Base-by-base conservation (phyloP, 2,888 invertebrate genomes). In the Graphium colonna region DNA sequence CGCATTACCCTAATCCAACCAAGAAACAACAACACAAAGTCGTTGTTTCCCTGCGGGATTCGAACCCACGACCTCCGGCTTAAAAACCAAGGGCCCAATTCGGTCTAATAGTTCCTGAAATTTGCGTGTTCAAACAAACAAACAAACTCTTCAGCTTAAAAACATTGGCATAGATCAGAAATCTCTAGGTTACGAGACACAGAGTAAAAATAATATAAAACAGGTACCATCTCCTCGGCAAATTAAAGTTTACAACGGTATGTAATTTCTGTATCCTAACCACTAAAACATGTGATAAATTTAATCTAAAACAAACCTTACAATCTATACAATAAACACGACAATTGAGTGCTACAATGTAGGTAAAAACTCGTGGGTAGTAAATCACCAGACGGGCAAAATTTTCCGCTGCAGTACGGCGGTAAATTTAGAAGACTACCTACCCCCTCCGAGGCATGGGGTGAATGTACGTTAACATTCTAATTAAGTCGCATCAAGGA, bases 351-450 rank as follows among this genome's bases (percentile, higher is more conserved):
- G 44, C 45, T 59, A 53, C 28, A 51, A 31, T 73, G 68, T 76
- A 79, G 76, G 79, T 78, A 75, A 77, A 81, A 80, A 76, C 67
- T 66, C 67, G 65, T 58, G 58, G 63, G 69, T 67, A 67, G 73
- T 84, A 81, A 80, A 83, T 84, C 81, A 82, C 71, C 69, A 66
- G 67, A 66, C 65, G 76, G 73, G 77, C 75, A 82, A 79, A 80
- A 82, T 83, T 79, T 75, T 72, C 72, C 67, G 66, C 68, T 61
- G 63, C 56, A 60, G 67, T 56, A 60, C 62, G 63, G 65, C 65
- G 67, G 69, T 77, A 77, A 80, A 72, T 69, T 69, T 64, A 59
- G 66, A 60, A 58, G 58, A 56, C 60, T 56, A 57, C 55, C 52
- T 49, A 18, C 48, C 53, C 47, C 48, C 8, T 33, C 15, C 16